Conservation (phyloP, 2,888 invertebrate genomes). For the Teleogryllus oceanicus region DNA sequence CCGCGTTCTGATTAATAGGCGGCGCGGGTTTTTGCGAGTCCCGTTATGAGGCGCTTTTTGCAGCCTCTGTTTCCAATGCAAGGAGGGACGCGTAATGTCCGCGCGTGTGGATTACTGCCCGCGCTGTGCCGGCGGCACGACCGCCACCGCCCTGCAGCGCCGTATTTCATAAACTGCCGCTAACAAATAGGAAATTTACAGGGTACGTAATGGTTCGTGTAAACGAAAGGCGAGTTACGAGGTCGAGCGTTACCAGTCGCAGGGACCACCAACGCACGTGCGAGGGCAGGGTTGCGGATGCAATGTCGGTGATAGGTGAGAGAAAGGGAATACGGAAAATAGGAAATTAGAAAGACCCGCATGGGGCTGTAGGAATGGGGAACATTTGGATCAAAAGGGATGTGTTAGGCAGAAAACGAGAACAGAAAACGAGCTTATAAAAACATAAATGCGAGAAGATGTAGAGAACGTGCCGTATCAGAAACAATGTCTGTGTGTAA, state of each 20-base stretch:
- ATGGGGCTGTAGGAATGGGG: no score
- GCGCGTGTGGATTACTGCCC: not conserved
- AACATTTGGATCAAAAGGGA: no score
- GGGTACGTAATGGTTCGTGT: not conserved
- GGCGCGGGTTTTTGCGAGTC: no score
- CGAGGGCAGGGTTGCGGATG: not conserved
- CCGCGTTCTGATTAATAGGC: no score
- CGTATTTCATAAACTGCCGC: not conserved
- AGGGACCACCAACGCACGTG: not conserved
- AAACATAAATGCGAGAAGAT: no score
- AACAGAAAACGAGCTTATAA: no score
- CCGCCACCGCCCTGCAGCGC: not conserved
- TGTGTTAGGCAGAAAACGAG: no score
- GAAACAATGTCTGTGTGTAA: no score
- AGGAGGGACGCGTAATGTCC: not conserved
- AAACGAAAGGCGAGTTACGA: conserved; percentile 9
- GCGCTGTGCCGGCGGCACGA: not conserved
- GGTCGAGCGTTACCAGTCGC: not conserved
- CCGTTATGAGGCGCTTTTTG: no score
- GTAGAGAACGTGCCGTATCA: no score
- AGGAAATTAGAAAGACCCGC: no score
- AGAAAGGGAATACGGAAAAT: not conserved
- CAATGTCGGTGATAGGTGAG: not conserved
- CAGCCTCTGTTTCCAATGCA: not conserved
- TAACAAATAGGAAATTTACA: conserved; percentile 2